Evolutionary conservation across 2,888 invertebrate genomes (phyloP).

Genomic region (Synergus umbraculus): DNA sequence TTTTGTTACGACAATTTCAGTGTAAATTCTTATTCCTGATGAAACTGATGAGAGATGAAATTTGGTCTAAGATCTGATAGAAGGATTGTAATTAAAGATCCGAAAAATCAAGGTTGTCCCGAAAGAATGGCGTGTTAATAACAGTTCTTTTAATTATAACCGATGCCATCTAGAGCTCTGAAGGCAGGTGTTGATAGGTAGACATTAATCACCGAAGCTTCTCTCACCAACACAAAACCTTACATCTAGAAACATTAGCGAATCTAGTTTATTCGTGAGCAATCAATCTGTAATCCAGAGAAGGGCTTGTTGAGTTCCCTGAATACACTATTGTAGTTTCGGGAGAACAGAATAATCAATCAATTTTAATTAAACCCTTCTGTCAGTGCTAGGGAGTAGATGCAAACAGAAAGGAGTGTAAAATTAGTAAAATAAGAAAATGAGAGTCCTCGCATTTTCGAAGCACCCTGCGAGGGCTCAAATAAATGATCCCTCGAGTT

Average conservation of each 20-base stretch:
- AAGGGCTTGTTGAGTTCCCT: slow-evolving; percentile 13
- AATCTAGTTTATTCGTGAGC: slow-evolving; percentile 39
- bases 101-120: slow-evolving; percentile 9
- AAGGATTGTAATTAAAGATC: slow-evolving; percentile 27
- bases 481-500: slow-evolving; percentile 7
- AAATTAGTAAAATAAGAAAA: slow-evolving; percentile 11
- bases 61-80: slow-evolving; percentile 32
- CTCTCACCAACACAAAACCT: slow-evolving; percentile 20
- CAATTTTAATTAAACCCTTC: slow-evolving; percentile 37
- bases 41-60: slow-evolving; percentile 13
- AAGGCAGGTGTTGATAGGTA: slow-evolving; percentile 47
- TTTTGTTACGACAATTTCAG: not conserved
- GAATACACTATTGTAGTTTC: slow-evolving; percentile 35
- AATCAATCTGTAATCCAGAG: slow-evolving; percentile 32
- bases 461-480: slow-evolving; percentile 3
- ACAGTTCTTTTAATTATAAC: slow-evolving; percentile 57
- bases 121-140: slow-evolving; percentile 53
- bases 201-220: slow-evolving; percentile 53
- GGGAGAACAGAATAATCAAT: slow-evolving; percentile 9
- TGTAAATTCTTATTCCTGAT: not conserved
- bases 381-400: not conserved
- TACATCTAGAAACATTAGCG: slow-evolving; percentile 37
- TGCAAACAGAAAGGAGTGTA: slow-evolving; percentile 13
- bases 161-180: slow-evolving; percentile 54
- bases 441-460: not conserved